These are phyloP conservation scores for Argyresthia albistria DNA, from an alignment of 2,888 invertebrate genomes.

Conservation along the genomic window DNA sequence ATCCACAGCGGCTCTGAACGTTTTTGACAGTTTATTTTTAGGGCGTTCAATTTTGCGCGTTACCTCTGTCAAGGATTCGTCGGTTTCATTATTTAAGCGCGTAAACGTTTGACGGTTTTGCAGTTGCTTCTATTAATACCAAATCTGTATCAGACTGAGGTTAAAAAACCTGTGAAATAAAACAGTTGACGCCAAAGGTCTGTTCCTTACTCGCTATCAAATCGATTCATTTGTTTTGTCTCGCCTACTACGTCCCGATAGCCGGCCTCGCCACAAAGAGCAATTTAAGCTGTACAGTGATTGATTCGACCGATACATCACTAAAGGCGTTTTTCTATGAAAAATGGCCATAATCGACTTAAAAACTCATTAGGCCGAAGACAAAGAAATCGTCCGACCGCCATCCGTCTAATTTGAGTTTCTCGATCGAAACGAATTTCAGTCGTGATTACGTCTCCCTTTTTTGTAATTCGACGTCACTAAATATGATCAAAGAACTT, in stretches of 20 bases:
- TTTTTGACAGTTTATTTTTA: constrained; percentile 55
- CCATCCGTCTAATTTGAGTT: constrained; percentile 66
- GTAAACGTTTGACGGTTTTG: constrained; percentile 3
- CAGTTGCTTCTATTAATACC: constrained; percentile 2
- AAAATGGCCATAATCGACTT: constrained; percentile 73
- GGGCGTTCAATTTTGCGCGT: constrained; percentile 27
- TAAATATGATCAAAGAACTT: constrained; percentile 40
- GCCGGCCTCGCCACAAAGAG: constrained; percentile 32
- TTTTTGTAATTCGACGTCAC: constrained; percentile 41
- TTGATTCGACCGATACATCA: constrained; percentile 70
- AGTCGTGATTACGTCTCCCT: constrained; percentile 49
- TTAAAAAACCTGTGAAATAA: neutral
- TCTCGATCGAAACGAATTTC: constrained; percentile 64
- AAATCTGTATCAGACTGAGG: neutral
- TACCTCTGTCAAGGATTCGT: constrained; percentile 32
- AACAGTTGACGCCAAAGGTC: neutral
- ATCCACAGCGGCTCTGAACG: constrained; percentile 27
- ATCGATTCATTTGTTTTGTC: constrained; percentile 7
- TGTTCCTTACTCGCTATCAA: constrained; percentile 4
- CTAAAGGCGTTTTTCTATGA: constrained; percentile 72
- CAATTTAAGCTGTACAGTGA: constrained; percentile 63
- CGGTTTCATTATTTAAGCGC: constrained; percentile 32
- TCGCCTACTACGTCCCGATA: constrained; percentile 9
- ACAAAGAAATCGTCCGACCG: constrained; percentile 66
- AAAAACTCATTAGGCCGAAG: constrained; percentile 71